A percentile compares a stretch with the other conserved stretches of the same genome.
phyloP scores from a whole-genome alignment of 1,140 invertebrate genomes.

The Leguminivora glycinivorella region DNA sequence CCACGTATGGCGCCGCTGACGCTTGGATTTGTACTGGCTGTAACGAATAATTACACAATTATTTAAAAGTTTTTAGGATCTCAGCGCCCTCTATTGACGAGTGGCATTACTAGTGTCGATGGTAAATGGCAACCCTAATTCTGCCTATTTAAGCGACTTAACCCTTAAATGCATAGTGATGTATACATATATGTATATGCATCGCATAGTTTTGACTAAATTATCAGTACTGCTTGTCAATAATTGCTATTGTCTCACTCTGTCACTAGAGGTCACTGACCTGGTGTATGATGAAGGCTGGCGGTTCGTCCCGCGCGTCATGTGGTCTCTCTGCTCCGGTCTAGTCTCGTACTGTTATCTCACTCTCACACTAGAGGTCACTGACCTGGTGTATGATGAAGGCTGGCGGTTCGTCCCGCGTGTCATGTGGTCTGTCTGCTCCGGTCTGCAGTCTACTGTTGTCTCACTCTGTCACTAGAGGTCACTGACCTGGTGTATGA shows the following conservation, averaged over 20 bases:
- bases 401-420: constrained; percentile 49
- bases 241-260: no score
- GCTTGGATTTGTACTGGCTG: constrained; percentile 34
- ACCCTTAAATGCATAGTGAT: no score
- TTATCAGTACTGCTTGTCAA: constrained; percentile 73
- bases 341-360: constrained; percentile 73
- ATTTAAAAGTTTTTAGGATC: no score
- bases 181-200: no score
- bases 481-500: constrained; percentile 54
- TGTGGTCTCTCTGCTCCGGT: constrained; percentile 60
- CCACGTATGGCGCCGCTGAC: constrained; percentile 44
- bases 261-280: no score
- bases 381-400: constrained; percentile 68
- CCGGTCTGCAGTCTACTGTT: neutral
- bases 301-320: constrained; percentile 68
- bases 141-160: no score
- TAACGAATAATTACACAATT: neutral
- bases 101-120: no score
- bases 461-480: constrained; percentile 56
- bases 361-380: constrained; percentile 62
- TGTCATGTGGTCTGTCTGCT: neutral
- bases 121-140: no score
- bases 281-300: constrained; percentile 74
- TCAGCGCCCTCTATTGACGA: no score
- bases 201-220: no score